Conservation (phyloP, 1,140 invertebrate species). For the Polypedilum vanderplanki region DNA sequence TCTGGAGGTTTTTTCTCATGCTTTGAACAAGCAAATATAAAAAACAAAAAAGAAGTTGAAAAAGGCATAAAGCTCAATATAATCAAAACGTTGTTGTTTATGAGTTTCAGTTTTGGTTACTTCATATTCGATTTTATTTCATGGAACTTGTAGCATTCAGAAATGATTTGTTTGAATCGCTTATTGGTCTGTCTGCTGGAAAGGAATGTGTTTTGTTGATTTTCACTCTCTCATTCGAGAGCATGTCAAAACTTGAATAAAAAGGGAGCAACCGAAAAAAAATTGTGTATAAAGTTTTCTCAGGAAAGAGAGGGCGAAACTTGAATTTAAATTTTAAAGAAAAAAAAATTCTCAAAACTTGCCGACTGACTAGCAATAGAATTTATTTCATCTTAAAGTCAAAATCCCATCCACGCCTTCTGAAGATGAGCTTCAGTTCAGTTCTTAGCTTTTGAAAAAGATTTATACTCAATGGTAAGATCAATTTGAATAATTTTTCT, state of each 20-base stretch:
- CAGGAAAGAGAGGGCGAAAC: conserved; percentile 16
- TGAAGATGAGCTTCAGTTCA: background rate
- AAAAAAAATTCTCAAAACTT: background rate
- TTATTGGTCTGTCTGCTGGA: background rate
- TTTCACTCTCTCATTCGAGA: too few species aligned
- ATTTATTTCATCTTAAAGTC: background rate
- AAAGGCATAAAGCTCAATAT: background rate
- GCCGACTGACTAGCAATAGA: conserved; percentile 9
- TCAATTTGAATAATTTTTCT: conserved; percentile 22
- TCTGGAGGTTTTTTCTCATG: conserved; percentile 15
- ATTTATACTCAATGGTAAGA: background rate
- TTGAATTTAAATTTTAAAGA: conserved; percentile 20
- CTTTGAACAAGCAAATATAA: too few species aligned
- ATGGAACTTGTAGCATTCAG: background rate
- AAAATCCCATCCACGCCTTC: conserved; percentile 3
- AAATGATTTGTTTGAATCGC: conserved; percentile 7
- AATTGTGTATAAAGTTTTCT: background rate
- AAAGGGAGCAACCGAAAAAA: background rate
- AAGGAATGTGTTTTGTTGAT: background rate
- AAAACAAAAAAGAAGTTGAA: background rate
- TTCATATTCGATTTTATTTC: background rate
- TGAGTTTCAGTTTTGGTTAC: background rate
- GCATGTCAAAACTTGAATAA: conserved; percentile 8
- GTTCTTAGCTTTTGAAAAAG: background rate
- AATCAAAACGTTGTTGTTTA: background rate